Conservation (phyloP, 2,888 invertebrate species). For the Acronicta psi region DNA sequence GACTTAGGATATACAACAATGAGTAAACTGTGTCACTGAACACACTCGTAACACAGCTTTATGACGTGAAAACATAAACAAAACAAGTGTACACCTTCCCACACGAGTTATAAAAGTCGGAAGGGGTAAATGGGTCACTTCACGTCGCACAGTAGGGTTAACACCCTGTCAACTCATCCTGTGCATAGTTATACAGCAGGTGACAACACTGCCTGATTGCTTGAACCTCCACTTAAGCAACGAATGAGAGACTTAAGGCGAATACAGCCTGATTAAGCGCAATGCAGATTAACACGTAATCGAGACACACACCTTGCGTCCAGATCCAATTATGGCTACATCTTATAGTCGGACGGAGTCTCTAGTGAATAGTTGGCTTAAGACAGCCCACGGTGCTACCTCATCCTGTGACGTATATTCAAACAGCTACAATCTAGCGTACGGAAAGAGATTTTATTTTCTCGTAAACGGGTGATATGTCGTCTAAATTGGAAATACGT, state of each 20-base stretch:
- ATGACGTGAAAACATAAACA: slow-evolving; percentile 26
- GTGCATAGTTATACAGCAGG: slow-evolving; percentile 30
- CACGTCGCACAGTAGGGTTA: slow-evolving; percentile 35
- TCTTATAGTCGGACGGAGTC: slow-evolving; percentile 18
- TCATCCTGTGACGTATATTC: slow-evolving; percentile 20
- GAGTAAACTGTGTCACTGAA: slow-evolving; percentile 19
- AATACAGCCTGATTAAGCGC: slow-evolving; percentile 28
- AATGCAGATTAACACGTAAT: slow-evolving; percentile 42
- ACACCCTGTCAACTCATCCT: slow-evolving; percentile 33
- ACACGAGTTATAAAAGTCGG: slow-evolving; percentile 36
- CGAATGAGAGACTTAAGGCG: slow-evolving; percentile 24
- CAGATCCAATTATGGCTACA: slow-evolving; percentile 37
- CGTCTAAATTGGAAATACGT: slow-evolving; percentile 66
- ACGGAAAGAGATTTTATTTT: slow-evolving; percentile 53
- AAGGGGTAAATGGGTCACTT: slow-evolving; percentile 45
- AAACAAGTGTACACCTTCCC: slow-evolving; percentile 30
- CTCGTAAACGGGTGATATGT: slow-evolving; percentile 61
- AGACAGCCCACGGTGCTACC: slow-evolving; percentile 1
- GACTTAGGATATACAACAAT: no score
- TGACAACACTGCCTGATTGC: slow-evolving; percentile 39
- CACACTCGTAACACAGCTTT: slow-evolving; percentile 7
- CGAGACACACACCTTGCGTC: slow-evolving; percentile 17
- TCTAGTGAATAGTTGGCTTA: slow-evolving; percentile 34
- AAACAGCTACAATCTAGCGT: slow-evolving; percentile 30
- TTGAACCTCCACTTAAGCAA: slow-evolving; percentile 18